Conservation (phyloP, 2,113 vertebrate species). For the Psilopsiagon aurifrons region DNA sequence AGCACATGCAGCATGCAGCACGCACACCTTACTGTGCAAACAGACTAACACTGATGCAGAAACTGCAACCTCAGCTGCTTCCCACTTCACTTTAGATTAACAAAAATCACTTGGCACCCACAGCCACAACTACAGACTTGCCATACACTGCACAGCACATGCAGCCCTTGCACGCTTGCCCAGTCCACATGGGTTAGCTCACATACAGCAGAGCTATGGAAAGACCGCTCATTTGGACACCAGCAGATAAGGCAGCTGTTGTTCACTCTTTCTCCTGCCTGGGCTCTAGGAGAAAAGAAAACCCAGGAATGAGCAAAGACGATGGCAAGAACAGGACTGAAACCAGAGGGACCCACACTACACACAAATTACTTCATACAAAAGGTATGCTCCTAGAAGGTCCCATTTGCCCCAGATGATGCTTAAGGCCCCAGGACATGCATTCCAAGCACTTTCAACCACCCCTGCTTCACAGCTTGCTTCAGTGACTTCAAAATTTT, state of each 20-base stretch:
- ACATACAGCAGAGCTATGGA: fast-evolving
- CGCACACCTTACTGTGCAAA: fast-evolving
- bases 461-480: background rate
- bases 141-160: fast-evolving
- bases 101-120: background rate
- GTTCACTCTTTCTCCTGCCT: background rate
- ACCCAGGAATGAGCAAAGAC: background rate
- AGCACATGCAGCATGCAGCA: background rate
- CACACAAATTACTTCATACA: background rate
- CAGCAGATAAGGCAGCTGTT: background rate
- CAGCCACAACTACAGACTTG: background rate
- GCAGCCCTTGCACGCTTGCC: background rate
- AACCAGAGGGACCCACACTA: background rate
- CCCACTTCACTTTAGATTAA: background rate
- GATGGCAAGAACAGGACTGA: background rate
- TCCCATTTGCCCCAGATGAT: background rate
- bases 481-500: background rate
- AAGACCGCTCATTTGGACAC: background rate
- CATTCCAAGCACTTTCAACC: background rate
- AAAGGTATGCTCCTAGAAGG: background rate
- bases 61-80: background rate
- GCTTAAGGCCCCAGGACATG: background rate
- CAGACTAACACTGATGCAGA: background rate
- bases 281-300: background rate
- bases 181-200: fast-evolving